phyloP scores from a whole-genome alignment of 1,140 invertebrate species.

The Gryon sp. region DNA sequence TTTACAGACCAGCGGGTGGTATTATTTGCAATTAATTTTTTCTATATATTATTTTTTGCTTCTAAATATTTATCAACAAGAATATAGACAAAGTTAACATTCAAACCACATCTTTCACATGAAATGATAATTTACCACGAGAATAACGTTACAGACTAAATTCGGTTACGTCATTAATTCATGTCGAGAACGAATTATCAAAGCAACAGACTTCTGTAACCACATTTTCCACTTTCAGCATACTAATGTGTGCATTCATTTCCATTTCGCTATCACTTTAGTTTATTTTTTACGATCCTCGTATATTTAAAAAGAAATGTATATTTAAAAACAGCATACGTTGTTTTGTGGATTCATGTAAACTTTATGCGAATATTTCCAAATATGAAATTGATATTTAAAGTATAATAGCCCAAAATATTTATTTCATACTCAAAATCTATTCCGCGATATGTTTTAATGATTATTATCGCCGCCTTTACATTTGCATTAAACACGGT shows the following conservation, averaged over 20 bases:
- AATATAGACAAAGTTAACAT: no score
- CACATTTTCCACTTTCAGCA: background rate
- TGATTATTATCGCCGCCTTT: no score
- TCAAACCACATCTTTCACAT: background rate
- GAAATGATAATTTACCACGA: slow-evolving; percentile 1
- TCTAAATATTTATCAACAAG: no score
- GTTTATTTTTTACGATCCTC: background rate
- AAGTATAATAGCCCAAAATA: slow-evolving; percentile 6
- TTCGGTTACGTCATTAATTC: slow-evolving; percentile 18
- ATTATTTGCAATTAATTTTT: no score
- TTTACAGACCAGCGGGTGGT: no score
- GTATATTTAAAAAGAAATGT: no score
- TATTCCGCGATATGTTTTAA: no score
- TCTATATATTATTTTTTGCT: no score
- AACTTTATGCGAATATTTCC: no score
- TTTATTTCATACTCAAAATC: background rate
- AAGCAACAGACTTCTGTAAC: background rate
- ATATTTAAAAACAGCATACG: no score
- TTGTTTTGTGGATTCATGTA: no score
- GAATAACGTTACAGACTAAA: background rate
- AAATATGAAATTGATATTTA: slow-evolving; percentile 13
- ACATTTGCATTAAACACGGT: no score
- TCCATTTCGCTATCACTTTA: background rate
- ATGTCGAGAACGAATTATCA: slow-evolving; percentile 1
- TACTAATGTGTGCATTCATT: slow-evolving; percentile 20